phyloP scores from a whole-genome alignment of 92 coral and sea anemone genomes.

The Micromussa lordhowensis region DNA sequence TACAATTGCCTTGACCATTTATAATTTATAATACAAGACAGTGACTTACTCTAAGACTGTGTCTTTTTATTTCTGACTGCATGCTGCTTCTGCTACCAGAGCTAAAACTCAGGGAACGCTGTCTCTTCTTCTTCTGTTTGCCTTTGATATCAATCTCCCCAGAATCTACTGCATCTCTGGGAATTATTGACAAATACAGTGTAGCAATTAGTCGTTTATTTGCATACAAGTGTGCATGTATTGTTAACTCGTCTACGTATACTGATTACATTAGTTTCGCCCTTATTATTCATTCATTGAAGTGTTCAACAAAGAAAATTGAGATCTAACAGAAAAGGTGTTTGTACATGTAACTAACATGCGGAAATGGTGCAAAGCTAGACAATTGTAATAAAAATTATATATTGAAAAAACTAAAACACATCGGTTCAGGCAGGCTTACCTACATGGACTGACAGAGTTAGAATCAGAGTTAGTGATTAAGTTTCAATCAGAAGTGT shows the following conservation, averaged over 20 bases:
- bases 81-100: constrained; percentile 68
- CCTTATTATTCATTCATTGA: no score
- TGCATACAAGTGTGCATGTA: not conserved
- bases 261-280: no score
- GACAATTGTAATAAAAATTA: no score
- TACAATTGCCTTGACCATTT: not conserved
- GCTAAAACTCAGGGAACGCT: constrained; percentile 77
- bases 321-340: no score
- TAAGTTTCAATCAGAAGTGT: not conserved
- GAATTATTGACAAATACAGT: not conserved
- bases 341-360: no score
- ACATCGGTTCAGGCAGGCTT: not conserved
- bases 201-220: not conserved
- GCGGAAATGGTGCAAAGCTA: not conserved
- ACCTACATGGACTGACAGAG: not conserved
- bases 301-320: no score
- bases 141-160: constrained; percentile 53
- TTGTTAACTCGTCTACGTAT: not conserved
- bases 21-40: not conserved
- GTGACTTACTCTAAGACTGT: constrained; percentile 82
- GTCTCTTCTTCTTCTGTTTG: constrained; percentile 70
- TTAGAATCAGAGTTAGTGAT: not conserved
- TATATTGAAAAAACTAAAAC: not conserved
- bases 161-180: constrained; percentile 65
- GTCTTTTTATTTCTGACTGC: constrained; percentile 74